These are phyloP conservation scores for Trachelus stipa DNA, from an alignment of 2,888 invertebrate species.

Conservation along the genomic window DNA sequence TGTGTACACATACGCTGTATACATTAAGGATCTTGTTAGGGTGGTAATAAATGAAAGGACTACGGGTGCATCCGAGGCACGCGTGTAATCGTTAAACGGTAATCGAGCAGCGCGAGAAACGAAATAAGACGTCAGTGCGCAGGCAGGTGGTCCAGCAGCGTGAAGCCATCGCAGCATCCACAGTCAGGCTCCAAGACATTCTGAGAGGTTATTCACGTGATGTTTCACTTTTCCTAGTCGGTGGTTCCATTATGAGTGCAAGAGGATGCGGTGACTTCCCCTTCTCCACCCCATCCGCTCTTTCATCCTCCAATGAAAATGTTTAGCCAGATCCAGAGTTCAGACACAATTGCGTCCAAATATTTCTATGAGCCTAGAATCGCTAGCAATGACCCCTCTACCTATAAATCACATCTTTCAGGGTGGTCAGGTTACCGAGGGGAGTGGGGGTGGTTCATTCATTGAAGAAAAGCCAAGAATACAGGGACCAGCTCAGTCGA, in stretches of 20 bases:
- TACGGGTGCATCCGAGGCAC: conserved; percentile 30
- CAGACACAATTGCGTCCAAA: conserved; percentile 31
- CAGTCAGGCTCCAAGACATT: neutral
- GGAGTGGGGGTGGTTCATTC: conserved; percentile 13
- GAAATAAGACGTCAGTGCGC: conserved; percentile 49
- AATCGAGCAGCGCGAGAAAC: conserved; percentile 38
- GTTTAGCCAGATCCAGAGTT: conserved; percentile 49
- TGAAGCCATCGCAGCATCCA: conserved; percentile 15
- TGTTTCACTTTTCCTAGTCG: conserved; percentile 60
- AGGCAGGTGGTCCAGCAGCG: conserved; percentile 52
- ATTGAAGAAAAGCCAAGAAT: too few species aligned
- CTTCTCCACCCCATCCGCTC: conserved; percentile 21
- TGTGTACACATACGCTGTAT: too few species aligned
- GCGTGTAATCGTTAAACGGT: conserved; percentile 47
- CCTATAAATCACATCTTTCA: conserved; percentile 56
- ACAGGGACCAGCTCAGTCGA: too few species aligned
- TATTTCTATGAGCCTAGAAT: conserved; percentile 54
- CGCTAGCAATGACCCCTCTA: conserved; percentile 44
- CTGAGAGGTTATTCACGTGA: conserved; percentile 44
- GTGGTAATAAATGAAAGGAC: conserved; percentile 48
- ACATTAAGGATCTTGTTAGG: conserved; percentile 7
- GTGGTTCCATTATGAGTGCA: conserved; percentile 48
- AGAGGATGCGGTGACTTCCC: conserved; percentile 31
- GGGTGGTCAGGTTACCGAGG: conserved; percentile 51
- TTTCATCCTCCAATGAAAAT: conserved; percentile 57